Evolutionary conservation across 2,113 vertebrate genomes (phyloP), one percentile per base, ranked within the genome.

Genomic region (Macroglossus sobrinus): DNA sequence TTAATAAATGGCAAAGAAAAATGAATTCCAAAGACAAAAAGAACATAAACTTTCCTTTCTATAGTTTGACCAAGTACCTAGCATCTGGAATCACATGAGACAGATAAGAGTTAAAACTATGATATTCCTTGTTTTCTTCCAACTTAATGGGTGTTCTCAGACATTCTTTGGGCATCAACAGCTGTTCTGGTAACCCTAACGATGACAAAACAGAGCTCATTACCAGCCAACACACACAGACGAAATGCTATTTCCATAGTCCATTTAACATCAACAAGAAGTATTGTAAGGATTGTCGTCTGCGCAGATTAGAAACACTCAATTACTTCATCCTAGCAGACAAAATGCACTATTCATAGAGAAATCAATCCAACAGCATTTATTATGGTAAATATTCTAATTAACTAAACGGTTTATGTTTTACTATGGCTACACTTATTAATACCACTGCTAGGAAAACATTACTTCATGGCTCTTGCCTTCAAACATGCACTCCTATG

Each of bases 331-430:
- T 97, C 94, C 82, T 57, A 63, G 87, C 75, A 92, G 93, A 96
- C 94, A 98, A 95, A 96, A 97, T 91, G 68, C 72, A 86, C 94
- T 96, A 96, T 96, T 98, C 95, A 96, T 96, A 93, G 95, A 95
- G 97, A 94, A 98, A 96, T 84, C 85, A 92, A 96, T 11, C 68
- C 85, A 88, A 76, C 87, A 57, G 88, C 90, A 96, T 92, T 91
- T 98, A 96, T 87, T 93, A 96, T 95, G 92, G 96, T 95, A 97
- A 98, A 98, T 96, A 97, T 96, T 96, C 94, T 96, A 97, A 97
- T 95, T 96, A 97, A 84, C 92, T 95, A 96, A 97, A 80, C 18
- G 55, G 93, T 78, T 91, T 93, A 69, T 89, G 90, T 76, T 97
- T 97, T 97, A 92, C 93, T 95, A 94, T 91, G 84, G 88, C 93